Evolutionary conservation across 2,113 vertebrate species (phyloP).

Genomic region (Rhinoptilus africanus): DNA sequence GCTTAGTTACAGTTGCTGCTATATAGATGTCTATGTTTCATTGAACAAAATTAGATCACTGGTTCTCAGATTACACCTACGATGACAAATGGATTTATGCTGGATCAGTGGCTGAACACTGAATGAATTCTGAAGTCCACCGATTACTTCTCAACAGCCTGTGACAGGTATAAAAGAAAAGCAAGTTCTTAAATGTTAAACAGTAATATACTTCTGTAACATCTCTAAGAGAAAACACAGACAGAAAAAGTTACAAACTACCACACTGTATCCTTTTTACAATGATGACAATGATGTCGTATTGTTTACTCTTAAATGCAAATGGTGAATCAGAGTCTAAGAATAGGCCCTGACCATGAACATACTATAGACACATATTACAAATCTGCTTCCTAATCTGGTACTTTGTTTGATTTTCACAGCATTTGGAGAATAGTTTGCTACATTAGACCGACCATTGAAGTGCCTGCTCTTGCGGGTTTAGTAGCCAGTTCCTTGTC

Average conservation of each 20-base stretch:
- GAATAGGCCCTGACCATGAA: neutral
- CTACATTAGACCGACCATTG: neutral
- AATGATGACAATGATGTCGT: neutral
- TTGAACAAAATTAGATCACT: neutral
- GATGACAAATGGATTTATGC: neutral
- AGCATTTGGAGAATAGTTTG: neutral
- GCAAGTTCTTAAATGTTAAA: neutral
- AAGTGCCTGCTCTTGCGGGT: neutral
- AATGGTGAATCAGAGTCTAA: neutral
- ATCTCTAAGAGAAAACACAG: neutral
- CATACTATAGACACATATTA: neutral
- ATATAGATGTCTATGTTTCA: neutral
- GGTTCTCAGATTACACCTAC: neutral
- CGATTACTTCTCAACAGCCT: neutral
- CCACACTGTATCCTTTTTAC: neutral
- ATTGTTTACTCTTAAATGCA: neutral
- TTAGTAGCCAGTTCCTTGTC: neutral
- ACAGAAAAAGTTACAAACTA: neutral
- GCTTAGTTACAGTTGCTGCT: neutral
- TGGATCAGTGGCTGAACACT: neutral
- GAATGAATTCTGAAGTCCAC: neutral
- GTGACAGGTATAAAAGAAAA: neutral
- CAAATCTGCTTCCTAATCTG: neutral
- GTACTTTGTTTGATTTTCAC: neutral
- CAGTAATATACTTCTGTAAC: neutral